A percentile compares a stretch with the other conserved stretches of the same genome.
These are phyloP conservation scores for Erynnis tages DNA, from an alignment of 2,888 invertebrate species.

Conservation along the genomic window DNA sequence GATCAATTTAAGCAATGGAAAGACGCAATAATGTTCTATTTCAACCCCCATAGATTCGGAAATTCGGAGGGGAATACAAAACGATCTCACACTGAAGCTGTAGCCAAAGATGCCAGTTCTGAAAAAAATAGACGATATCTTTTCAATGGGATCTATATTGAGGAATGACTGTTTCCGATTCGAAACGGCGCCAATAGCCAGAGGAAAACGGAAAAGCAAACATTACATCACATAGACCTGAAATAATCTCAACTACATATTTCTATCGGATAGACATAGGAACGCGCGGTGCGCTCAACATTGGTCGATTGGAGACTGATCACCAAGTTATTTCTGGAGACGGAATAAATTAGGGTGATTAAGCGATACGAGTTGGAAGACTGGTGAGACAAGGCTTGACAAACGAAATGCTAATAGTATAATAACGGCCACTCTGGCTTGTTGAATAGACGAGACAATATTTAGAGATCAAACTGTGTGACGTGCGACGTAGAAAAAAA, in stretches of 20 bases:
- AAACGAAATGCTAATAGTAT: neutral
- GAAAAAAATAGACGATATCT: too few relatives aligned
- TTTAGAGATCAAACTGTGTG: too few relatives aligned
- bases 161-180: too few relatives aligned
- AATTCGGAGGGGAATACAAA: too few relatives aligned
- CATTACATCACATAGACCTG: constrained; percentile 34
- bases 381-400: constrained; percentile 3
- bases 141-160: too few relatives aligned
- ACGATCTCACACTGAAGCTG: too few relatives aligned
- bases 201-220: constrained; percentile 19
- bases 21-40: too few relatives aligned
- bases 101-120: too few relatives aligned
- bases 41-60: neutral
- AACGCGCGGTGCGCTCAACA: constrained; percentile 15
- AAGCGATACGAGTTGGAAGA: constrained; percentile 16
- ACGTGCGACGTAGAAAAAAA: too few relatives aligned
- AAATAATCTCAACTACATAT: constrained; percentile 34
- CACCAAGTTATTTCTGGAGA: constrained; percentile 17
- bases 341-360: constrained; percentile 22
- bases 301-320: constrained; percentile 26
- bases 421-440: neutral
- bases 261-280: constrained; percentile 22
- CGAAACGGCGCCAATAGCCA: too few relatives aligned
- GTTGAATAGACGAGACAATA: too few relatives aligned
- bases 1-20: too few relatives aligned